Base-by-base conservation (phyloP, 2,797 vertebrate species). In the Adrianichthys oophorus region DNA sequence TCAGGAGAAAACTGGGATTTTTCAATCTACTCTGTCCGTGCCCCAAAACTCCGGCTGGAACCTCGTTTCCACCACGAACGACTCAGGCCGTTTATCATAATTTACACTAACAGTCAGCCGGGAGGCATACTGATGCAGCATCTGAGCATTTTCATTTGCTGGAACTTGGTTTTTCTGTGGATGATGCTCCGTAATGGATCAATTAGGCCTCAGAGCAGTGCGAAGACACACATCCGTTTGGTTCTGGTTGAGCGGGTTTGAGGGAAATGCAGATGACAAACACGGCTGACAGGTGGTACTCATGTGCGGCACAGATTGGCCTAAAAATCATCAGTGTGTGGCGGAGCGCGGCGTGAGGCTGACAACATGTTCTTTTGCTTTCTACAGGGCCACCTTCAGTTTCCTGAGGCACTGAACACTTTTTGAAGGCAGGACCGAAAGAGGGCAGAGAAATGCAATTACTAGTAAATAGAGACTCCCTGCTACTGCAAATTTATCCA, bases 381-480 rank as follows among this genome's bases (percentile, higher is more conserved):
- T 74, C 57, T 61, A 74, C 72, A 68, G 56, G 60, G 75, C 72
- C 79, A 80, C 82, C 75, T 76, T 75, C 83, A 73, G 74, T 83
- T 86, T 89, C 84, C 85, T 48, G 71, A 85, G 78, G 79, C 80
- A 66, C 70, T 41, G 65, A 68, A 73, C 79, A 76, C 8, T 67
- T 82, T 84, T 76, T 82, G 70, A 82, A 76, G 73, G 72, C 71
- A 68, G 61, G 66, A 52, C 77, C 74, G 78, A 79, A 81, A 77
- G 74, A 71, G 62, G 80, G 75, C 85, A 88, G 86, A 87, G 83
- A 88, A 89, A 91, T 83, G 85, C 87, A 91, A 92, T 92, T 90
- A 91, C 85, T 86, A 76, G 85, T 89, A 90, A 91, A 92, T 87
- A 89, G 77, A 82, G 85, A 84, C 89, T 82, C 87, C 89, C 88